A percentile compares a stretch with the other conserved stretches of the same genome.
These are phyloP conservation scores for Drosophila persimilis DNA, from an alignment of 1,140 invertebrate species.

Conservation along the genomic window DNA sequence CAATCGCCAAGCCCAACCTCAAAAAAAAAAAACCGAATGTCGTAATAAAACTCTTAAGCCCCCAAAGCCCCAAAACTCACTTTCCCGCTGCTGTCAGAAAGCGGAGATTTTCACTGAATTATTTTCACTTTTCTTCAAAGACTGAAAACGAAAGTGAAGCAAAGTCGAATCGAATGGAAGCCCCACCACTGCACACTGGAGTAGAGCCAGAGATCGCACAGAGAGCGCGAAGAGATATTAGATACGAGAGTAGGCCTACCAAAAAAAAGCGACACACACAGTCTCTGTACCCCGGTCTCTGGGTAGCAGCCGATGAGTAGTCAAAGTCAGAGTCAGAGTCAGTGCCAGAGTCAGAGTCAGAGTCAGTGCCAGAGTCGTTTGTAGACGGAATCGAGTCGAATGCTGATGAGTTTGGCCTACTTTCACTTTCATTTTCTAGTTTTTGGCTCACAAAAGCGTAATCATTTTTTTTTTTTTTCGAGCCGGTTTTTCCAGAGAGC, in stretches of 20 bases:
- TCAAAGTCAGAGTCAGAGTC: constrained; percentile 25
- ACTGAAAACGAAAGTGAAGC: constrained; percentile 59
- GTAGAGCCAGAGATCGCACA: constrained; percentile 18
- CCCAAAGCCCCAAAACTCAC: constrained; percentile 14
- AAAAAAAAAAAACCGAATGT: constrained; percentile 11
- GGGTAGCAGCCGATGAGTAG: constrained; percentile 29
- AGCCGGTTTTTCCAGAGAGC: constrained; percentile 59
- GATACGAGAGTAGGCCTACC: constrained; percentile 50
- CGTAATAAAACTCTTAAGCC: constrained; percentile 24
- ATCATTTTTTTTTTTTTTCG: constrained; percentile 36
- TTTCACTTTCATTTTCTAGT: constrained; percentile 75
- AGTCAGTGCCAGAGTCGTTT: constrained; percentile 8
- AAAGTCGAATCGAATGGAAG: constrained; percentile 42
- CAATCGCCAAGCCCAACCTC: neutral
- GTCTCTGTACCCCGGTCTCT: no score
- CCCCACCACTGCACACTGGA: no score
- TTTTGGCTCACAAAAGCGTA: constrained; percentile 47
- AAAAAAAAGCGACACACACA: neutral
- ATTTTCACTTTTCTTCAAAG: constrained; percentile 60
- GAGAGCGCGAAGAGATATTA: constrained; percentile 3
- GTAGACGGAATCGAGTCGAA: constrained; percentile 37
- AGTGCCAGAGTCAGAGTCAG: constrained; percentile 21
- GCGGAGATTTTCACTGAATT: constrained; percentile 48
- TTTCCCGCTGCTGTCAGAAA: constrained; percentile 31
- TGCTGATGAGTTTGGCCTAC: constrained; percentile 78